A percentile compares a stretch with the other conserved stretches of the same genome.
Evolutionary conservation across 1,140 invertebrate genomes (phyloP).

Genomic region (Ctenoplectra terminalis): DNA sequence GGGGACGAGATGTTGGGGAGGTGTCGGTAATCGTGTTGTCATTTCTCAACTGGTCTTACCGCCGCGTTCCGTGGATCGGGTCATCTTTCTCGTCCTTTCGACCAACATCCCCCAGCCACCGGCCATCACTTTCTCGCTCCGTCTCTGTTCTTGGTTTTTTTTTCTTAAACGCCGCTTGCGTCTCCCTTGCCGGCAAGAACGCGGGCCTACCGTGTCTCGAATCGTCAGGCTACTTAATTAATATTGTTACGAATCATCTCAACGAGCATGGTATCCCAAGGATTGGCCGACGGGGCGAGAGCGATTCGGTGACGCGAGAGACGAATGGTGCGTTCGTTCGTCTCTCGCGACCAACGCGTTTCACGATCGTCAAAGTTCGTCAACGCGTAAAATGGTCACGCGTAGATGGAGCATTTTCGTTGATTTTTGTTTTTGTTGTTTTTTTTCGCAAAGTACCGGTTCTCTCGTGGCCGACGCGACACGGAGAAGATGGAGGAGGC

Average conservation of each 20-base stretch:
- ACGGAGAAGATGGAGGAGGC: slow-evolving; percentile 30
- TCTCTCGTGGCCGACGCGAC: slow-evolving; percentile 40
- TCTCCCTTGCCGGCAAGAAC: slow-evolving; percentile 1
- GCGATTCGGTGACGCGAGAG: slow-evolving; percentile 30
- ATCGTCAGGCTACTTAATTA: slow-evolving; percentile 70
- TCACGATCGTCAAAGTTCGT: background rate
- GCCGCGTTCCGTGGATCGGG: slow-evolving; percentile 55
- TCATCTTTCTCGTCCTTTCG: slow-evolving; percentile 31
- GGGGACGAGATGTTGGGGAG: slow-evolving; percentile 24
- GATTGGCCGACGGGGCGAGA: slow-evolving; percentile 18
- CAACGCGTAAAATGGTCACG: background rate
- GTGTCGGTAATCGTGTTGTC: slow-evolving; percentile 71
- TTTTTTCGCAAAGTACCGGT: slow-evolving; percentile 11
- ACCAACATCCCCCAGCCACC: background rate
- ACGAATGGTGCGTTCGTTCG: slow-evolving; percentile 41
- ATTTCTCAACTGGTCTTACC: slow-evolving; percentile 70
- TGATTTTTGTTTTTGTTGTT: too few species aligned
- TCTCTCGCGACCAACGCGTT: background rate
- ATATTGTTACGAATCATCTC: slow-evolving; percentile 68
- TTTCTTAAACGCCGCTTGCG: background rate
- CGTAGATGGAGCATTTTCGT: background rate
- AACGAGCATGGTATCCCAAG: slow-evolving; percentile 15
- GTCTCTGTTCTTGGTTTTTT: background rate
- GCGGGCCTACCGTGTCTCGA: slow-evolving; percentile 51
- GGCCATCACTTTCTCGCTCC: slow-evolving; percentile 14